Evolutionary conservation across 2,888 invertebrate genomes (phyloP).

Genomic region (Galerucella nymphaeae): DNA sequence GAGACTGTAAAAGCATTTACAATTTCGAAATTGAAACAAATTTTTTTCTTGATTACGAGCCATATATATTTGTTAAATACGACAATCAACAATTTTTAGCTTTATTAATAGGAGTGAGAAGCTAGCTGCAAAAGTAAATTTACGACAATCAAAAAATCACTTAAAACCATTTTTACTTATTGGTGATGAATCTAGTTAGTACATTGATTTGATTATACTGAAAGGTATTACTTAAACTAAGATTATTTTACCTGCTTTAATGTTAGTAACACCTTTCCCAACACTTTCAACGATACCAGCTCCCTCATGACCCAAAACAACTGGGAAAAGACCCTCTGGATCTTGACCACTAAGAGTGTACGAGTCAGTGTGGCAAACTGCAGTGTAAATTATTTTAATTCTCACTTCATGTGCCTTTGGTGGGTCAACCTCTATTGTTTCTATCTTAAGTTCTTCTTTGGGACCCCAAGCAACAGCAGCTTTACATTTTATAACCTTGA

Average conservation of each 20-base stretch:
- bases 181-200: too few species aligned
- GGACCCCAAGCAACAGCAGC: slow-evolving; percentile 98
- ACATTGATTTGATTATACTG: too few species aligned
- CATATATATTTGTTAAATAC: not conserved
- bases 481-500: slow-evolving; percentile 80
- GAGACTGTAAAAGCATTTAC: not conserved
- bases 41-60: not conserved
- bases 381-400: slow-evolving; percentile 82
- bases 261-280: slow-evolving; percentile 89
- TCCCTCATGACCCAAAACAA: slow-evolving; percentile 96
- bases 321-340: slow-evolving; percentile 92
- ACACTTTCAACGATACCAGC: slow-evolving; percentile 97
- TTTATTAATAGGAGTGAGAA: too few species aligned
- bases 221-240: not conserved
- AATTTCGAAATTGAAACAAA: too few species aligned
- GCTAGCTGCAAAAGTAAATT: too few species aligned
- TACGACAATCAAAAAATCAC: too few species aligned
- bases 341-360: slow-evolving; percentile 90
- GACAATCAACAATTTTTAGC: too few species aligned
- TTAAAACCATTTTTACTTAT: too few species aligned
- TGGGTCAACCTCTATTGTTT: slow-evolving; percentile 93
- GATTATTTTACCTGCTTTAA: slow-evolving; percentile 74
- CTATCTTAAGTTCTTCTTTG: slow-evolving; percentile 88
- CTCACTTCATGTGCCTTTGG: slow-evolving; percentile 94
- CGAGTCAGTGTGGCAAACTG: slow-evolving; percentile 93